phyloP scores from a whole-genome alignment of 53 echinoderm and acorn worm species.

The Echinometra lucunter region DNA sequence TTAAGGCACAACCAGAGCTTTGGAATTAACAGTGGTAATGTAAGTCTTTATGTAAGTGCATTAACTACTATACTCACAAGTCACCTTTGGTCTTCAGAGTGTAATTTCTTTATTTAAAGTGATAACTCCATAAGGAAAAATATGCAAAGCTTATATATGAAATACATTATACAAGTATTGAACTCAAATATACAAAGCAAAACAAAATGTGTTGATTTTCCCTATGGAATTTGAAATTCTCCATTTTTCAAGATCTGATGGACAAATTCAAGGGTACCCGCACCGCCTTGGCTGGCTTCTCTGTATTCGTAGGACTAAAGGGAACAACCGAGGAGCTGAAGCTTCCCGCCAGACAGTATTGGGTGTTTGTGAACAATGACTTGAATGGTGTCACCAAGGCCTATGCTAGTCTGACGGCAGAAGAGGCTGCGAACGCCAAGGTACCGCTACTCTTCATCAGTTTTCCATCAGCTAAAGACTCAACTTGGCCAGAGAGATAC shows the following conservation, averaged over 20 bases:
- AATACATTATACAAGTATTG: too few relatives aligned
- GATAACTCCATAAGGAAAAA: too few relatives aligned
- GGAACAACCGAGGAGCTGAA: slow-evolving; percentile 84
- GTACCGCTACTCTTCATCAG: slow-evolving; percentile 91
- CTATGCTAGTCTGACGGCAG: slow-evolving; percentile 64
- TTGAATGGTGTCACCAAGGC: slow-evolving; percentile 71
- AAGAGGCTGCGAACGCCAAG: slow-evolving; percentile 73
- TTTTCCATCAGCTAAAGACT: slow-evolving; percentile 93
- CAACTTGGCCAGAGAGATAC: slow-evolving; percentile 84
- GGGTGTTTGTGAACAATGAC: slow-evolving; percentile 79
- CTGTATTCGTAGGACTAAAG: slow-evolving; percentile 87
- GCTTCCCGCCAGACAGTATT: slow-evolving; percentile 79
- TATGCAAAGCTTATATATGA: too few relatives aligned
- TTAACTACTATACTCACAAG: too few relatives aligned
- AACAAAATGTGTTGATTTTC: background rate
- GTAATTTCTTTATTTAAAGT: too few relatives aligned
- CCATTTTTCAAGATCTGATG: slow-evolving; percentile 50
- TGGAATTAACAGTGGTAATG: background rate
- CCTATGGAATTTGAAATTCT: background rate
- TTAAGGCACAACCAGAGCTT: too few relatives aligned
- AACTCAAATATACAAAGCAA: too few relatives aligned
- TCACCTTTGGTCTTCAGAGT: too few relatives aligned
- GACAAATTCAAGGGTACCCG: slow-evolving; percentile 79
- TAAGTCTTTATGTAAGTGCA: too few relatives aligned
- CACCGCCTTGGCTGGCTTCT: slow-evolving; percentile 85